phyloP scores from a whole-genome alignment of 2,888 invertebrate genomes.

The Cheilosia pagana region DNA sequence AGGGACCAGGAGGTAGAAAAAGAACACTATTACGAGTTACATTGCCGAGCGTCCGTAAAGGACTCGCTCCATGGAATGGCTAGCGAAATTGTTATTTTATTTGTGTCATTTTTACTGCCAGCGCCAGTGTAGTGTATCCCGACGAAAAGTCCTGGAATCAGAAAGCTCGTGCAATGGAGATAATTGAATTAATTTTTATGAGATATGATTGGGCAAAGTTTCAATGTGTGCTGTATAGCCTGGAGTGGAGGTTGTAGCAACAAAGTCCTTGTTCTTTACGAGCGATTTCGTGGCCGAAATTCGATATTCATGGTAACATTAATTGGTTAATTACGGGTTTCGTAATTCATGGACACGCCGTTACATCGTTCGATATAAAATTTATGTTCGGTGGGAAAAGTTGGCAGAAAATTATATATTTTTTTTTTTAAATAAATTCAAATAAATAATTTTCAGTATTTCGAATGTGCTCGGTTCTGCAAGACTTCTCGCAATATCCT shows the following conservation, averaged over 20 bases:
- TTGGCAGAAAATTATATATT: conserved; percentile 4
- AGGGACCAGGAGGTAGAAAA: not conserved
- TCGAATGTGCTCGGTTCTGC: too few relatives aligned
- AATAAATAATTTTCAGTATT: too few relatives aligned
- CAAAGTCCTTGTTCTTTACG: conserved; percentile 27
- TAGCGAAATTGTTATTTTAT: conserved; percentile 43
- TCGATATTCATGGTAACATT: conserved; percentile 57
- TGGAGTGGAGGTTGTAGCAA: conserved; percentile 14
- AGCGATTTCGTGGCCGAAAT: conserved; percentile 52
- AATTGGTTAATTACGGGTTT: conserved; percentile 61
- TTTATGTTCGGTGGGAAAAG: not conserved
- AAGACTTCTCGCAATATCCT: too few relatives aligned
- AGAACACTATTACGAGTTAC: conserved; percentile 40
- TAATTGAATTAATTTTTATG: conserved; percentile 73
- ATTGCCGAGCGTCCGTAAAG: conserved; percentile 31
- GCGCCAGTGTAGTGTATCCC: conserved; percentile 27
- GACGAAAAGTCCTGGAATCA: conserved; percentile 48
- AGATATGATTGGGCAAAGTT: conserved; percentile 70
- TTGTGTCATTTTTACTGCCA: conserved; percentile 31
- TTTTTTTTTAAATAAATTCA: too few relatives aligned
- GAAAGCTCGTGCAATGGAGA: conserved; percentile 45
- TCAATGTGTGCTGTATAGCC: conserved; percentile 47
- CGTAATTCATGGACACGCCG: conserved; percentile 33
- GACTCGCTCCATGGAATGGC: conserved; percentile 14
- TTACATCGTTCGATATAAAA: conserved; percentile 24